Evolutionary conservation across 1,140 invertebrate genomes (phyloP), one percentile per base, ranked within the genome.

Genomic region (Sinonovacula constricta): DNA sequence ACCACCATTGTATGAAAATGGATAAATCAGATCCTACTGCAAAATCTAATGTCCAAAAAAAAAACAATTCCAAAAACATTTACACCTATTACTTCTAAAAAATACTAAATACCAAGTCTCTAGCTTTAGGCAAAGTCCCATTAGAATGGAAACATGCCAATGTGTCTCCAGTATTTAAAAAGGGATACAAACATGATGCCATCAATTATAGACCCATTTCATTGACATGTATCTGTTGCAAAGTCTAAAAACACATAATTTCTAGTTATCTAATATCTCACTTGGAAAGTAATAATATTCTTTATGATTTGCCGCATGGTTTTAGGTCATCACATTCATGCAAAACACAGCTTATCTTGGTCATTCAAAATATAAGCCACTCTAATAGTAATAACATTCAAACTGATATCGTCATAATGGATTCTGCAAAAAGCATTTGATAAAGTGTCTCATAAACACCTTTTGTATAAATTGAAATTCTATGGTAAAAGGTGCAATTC

Each of bases 341-440:
- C 56, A 53, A 71, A 66, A 51, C 60, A 5, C 67, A 78, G 34
- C 70, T 79, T 18, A 59, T 77, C 5, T 65, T 71, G 31, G 67
- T 71, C 22, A 45, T 45, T 45, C 39, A 45, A 45, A 45, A 45
- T 45, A 10, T 45, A 45, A 45, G 49, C 24, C 12, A 80, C 54
- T 24, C 15, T 67, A 30, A 49, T 74, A 66, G 33, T n/a, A 15
- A 62, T 66, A 45, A 45, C 7, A 54, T 59, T 30, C 68, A 74
- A 30, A 80, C 70, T 31, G 70, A 68, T 34, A 22, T 76, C 12
- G 31, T 75, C 0, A 54, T 79, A 3, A 66, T 79, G 34, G 81
- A 85, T 49, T 83, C 83, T 31, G 28, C 51, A n/a, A 83, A 10
- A 83, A 59, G 82, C 83, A 0, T 85, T 85, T 75, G 82, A 85